phyloP scores from a whole-genome alignment of 2,888 invertebrate species.

The Polydrusus tereticollis region DNA sequence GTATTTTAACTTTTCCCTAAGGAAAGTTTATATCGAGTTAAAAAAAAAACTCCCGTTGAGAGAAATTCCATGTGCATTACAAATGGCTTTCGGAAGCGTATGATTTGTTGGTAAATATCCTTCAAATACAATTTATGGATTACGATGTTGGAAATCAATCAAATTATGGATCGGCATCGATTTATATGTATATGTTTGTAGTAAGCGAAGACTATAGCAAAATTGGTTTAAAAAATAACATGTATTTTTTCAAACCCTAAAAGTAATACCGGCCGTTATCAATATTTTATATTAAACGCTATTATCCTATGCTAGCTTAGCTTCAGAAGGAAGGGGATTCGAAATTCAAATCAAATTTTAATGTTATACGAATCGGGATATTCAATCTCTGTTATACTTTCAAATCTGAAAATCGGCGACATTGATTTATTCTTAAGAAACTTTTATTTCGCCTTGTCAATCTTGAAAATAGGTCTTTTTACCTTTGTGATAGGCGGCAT shows the following conservation, averaged over 20 bases:
- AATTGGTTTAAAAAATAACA: no score
- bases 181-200: no score
- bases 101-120: neutral
- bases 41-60: conserved; percentile 24
- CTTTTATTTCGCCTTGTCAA: conserved; percentile 22
- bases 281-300: no score
- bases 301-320: no score
- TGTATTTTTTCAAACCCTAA: no score
- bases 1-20: conserved; percentile 48
- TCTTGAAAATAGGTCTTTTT: neutral
- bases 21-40: conserved; percentile 45
- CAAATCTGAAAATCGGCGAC: conserved; percentile 58
- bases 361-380: conserved; percentile 64
- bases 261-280: no score
- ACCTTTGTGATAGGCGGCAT: neutral
- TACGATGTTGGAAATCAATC: no score
- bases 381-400: conserved; percentile 64
- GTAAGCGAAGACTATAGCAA: no score
- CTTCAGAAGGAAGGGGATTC: neutral
- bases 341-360: conserved; percentile 62
- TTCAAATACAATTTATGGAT: no score
- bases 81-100: neutral
- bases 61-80: conserved; percentile 1
- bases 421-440: conserved; percentile 62
- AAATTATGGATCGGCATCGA: no score